Evolutionary conservation across 2,797 vertebrate genomes (phyloP), one percentile per base, ranked within the genome.

Genomic region (Enteromius mattozi): DNA sequence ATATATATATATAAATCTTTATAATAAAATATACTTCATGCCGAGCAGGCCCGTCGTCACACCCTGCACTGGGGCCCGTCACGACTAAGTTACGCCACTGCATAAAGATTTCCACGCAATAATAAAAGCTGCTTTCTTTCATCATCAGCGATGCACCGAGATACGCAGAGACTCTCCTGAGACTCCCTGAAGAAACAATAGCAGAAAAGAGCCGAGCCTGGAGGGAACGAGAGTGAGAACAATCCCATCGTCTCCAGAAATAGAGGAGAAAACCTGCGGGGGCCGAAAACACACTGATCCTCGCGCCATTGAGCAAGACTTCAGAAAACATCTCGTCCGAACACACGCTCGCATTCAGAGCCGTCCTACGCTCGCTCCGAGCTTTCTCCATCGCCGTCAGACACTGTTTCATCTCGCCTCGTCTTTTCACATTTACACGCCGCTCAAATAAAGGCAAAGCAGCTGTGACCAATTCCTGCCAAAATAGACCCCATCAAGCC

Each of bases 81-180:
- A 37, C 37, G 37, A 37, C 37, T 37, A 37, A 37, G 37, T 37
- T 37, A 37, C 37, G 37, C 37, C 37, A 37, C 37, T 37, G 37
- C 68, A 82, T 75, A 51, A 33, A 45, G 70, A 75, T 30, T 33
- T 59, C 76, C 76, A 27, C 24, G 37, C 35, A 19, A 13, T 78
- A 65, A 65, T 65, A 63, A 30, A 63, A 63, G 61, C 61, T 14
- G 24, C 27, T 63, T 30, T 63, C 61, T 13, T 13, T 63, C 61
- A 63, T 63, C 61, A 63, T 16, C 61, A 63, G 61, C 61, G 61
- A 63, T 16, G 59, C 59, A 5, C 0, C 2, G 59, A 63, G 59
- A 63, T 16, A 27, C 56, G 12, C 56, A 3, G 56, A 61, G 56
- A 27, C n/a, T 30, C 59, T 63, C 59, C 59, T 14, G 59, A 61